These are phyloP conservation scores for Carabus problematicus DNA, from an alignment of 2,888 invertebrate genomes.

Conservation along the genomic window DNA sequence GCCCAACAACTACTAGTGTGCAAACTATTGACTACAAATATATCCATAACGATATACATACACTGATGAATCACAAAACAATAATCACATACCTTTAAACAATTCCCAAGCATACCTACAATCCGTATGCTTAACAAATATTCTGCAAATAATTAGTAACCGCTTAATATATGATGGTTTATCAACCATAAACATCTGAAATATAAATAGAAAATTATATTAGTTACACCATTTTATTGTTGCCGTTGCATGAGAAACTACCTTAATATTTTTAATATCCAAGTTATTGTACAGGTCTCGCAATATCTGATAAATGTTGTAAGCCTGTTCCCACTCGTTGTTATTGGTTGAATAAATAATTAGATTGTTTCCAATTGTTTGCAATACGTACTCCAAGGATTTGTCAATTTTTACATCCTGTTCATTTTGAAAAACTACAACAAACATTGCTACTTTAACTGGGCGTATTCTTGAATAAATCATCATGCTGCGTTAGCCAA, in stretches of 20 bases:
- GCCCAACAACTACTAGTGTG: background rate
- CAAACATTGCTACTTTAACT: too few species aligned
- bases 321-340: constrained; percentile 23
- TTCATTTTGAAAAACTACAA: too few species aligned
- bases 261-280: constrained; percentile 30
- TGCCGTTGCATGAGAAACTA: background rate
- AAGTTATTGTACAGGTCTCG: constrained; percentile 6
- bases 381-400: constrained; percentile 21
- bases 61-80: too few species aligned
- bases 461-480: too few species aligned
- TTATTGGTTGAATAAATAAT: constrained; percentile 13
- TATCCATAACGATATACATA: too few species aligned
- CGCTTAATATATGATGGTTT: constrained; percentile 23
- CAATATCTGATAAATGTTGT: constrained; percentile 14
- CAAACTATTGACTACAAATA: constrained; percentile 20
- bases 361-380: constrained; percentile 31
- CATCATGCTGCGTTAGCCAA: too few species aligned
- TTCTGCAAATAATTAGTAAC: constrained; percentile 15
- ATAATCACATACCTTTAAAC: constrained; percentile 25
- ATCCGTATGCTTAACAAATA: constrained; percentile 19
- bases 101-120: constrained; percentile 15
- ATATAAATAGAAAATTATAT: background rate
- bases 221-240: background rate
- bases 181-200: constrained; percentile 21
- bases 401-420: background rate